A percentile compares a stretch with the other conserved stretches of the same genome.
phyloP scores from a whole-genome alignment of 2,888 invertebrate genomes.

The Apomyelois bistriatella region DNA sequence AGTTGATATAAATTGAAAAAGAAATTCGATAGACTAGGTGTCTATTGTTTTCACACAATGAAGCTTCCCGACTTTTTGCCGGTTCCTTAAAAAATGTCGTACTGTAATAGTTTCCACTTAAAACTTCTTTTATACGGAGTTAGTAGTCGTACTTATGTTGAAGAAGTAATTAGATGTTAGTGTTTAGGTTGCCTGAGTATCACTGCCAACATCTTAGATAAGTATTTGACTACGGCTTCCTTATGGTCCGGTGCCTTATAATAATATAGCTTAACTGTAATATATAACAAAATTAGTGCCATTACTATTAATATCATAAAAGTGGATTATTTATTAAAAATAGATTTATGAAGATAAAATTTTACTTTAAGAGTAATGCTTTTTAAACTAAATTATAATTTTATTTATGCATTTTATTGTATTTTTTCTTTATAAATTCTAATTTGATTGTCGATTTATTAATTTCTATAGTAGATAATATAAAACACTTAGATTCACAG shows the following conservation, averaged over 20 bases:
- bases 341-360: constrained; percentile 22
- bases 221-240: constrained; percentile 23
- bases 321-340: constrained; percentile 33
- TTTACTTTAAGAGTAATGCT: constrained; percentile 18
- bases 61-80: too few species aligned
- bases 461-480: neutral
- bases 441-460: neutral
- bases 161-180: constrained; percentile 3
- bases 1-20: too few species aligned
- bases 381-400: constrained; percentile 11
- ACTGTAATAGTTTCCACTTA: neutral
- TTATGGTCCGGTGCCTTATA: constrained; percentile 48
- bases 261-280: constrained; percentile 18
- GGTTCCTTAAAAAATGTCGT: too few species aligned
- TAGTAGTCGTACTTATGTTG: neutral
- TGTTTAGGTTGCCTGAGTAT: constrained; percentile 5
- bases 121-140: neutral
- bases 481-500: neutral
- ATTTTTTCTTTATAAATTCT: neutral
- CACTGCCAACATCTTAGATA: constrained; percentile 12
- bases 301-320: constrained; percentile 27
- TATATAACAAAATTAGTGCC: constrained; percentile 54
- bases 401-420: constrained; percentile 9
- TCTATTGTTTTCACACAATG: too few species aligned
- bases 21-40: too few species aligned